phyloP scores from a whole-genome alignment of 2,888 invertebrate species.

The Lutraria lutraria region DNA sequence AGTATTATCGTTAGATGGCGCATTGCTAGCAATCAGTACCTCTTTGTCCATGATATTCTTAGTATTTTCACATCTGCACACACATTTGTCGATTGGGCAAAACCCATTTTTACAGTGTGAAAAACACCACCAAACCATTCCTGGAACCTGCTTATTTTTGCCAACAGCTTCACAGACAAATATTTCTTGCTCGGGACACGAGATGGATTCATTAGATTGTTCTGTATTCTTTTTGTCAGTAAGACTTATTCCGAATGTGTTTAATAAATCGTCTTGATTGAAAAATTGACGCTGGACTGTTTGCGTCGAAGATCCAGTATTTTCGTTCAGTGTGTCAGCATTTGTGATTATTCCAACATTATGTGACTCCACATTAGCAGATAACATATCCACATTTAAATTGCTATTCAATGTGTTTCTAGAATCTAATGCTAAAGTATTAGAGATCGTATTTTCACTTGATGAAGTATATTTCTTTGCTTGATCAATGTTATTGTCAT shows the following conservation, averaged over 20 bases:
- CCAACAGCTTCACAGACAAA: conserved; percentile 56
- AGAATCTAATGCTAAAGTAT: too few species aligned
- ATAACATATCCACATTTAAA: too few species aligned
- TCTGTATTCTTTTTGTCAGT: background rate
- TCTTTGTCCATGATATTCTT: background rate
- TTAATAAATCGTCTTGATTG: conserved; percentile 28
- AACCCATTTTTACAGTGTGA: conserved; percentile 56
- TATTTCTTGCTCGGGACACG: background rate
- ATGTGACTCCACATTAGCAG: too few species aligned
- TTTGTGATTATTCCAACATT: too few species aligned
- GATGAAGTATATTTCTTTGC: too few species aligned
- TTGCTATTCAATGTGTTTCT: too few species aligned
- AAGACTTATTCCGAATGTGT: conserved; percentile 15
- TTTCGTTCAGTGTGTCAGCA: too few species aligned
- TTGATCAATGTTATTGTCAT: too few species aligned
- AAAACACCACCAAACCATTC: conserved; percentile 66
- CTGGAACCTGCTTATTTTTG: conserved; percentile 47
- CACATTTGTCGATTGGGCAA: conserved; percentile 56
- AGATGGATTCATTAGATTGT: too few species aligned
- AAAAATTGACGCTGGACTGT: background rate
- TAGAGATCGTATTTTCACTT: too few species aligned
- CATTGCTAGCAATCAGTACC: background rate
- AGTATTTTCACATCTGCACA: conserved; percentile 32
- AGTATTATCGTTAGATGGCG: background rate
- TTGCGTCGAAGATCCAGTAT: background rate